These are phyloP conservation scores for Aurelia sp. DNA, from an alignment of 30 jellyfish, hydroid and myxozoan genomes.

Conservation along the genomic window DNA sequence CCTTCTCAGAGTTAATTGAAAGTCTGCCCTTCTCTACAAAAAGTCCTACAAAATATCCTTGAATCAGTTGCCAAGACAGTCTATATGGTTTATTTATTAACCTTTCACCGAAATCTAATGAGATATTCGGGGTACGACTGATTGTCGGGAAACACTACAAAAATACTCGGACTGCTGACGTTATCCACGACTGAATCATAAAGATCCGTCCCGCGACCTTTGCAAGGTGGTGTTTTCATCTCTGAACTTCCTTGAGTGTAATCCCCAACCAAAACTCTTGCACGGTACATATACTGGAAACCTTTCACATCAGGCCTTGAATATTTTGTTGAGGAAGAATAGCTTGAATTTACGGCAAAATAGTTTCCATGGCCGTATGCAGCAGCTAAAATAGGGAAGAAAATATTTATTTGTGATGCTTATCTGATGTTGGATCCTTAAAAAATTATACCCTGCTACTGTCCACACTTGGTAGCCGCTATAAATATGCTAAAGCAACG, in stretches of 20 bases:
- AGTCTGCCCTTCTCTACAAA: too few relatives aligned
- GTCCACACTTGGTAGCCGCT: too few relatives aligned
- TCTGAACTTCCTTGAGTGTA: constrained; percentile 29
- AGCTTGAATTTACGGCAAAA: constrained; percentile 43
- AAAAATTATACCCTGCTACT: too few relatives aligned
- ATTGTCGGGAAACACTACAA: constrained; percentile 58
- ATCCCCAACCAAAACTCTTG: constrained; percentile 56
- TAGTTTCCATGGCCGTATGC: constrained; percentile 48
- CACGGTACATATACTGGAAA: constrained; percentile 23
- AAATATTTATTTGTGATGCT: too few relatives aligned
- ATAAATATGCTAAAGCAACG: too few relatives aligned
- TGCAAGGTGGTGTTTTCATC: constrained; percentile 40
- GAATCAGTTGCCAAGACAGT: too few relatives aligned
- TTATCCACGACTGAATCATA: constrained; percentile 39
- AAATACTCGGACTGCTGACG: constrained; percentile 17
- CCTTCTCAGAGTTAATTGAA: too few relatives aligned
- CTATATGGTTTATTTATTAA: neutral
- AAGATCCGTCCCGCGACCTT: constrained; percentile 21
- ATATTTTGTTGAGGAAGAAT: constrained; percentile 20
- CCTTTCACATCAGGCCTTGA: neutral
- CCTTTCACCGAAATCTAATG: constrained; percentile 1
- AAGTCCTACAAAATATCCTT: too few relatives aligned
- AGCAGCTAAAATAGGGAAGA: constrained; percentile 17
- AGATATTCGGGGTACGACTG: constrained; percentile 60
- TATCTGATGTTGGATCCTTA: too few relatives aligned